phyloP scores from a whole-genome alignment of 2,797 vertebrate genomes.

The Pyrrhura leucotis region DNA sequence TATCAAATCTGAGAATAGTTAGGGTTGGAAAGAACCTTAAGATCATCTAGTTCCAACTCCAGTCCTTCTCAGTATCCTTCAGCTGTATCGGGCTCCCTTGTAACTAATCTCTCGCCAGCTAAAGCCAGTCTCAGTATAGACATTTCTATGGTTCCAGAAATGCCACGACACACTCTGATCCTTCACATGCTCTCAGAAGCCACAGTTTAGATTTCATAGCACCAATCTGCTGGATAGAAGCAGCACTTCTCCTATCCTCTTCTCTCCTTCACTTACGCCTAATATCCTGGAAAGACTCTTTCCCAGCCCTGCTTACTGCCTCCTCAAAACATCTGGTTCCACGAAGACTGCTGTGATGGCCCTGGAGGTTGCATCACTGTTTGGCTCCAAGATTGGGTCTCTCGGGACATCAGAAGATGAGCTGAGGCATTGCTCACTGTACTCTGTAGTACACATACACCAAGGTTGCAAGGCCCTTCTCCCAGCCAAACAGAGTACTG shows the following conservation, averaged over 20 bases:
- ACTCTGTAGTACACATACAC: background rate
- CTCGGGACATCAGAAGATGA: background rate
- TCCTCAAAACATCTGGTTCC: background rate
- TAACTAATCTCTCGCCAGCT: background rate
- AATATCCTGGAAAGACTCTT: background rate
- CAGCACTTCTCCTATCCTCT: background rate
- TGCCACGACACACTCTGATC: background rate
- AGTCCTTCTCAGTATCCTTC: background rate
- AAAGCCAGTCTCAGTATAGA: background rate
- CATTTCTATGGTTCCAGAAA: background rate
- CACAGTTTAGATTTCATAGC: background rate
- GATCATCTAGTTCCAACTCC: background rate
- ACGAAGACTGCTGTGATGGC: background rate
- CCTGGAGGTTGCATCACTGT: background rate
- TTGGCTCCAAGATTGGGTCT: background rate
- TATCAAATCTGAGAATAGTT: background rate
- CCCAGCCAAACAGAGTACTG: background rate
- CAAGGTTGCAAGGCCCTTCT: background rate
- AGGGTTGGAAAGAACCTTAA: background rate
- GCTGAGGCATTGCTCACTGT: background rate
- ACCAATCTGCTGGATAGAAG: background rate
- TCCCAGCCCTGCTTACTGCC: background rate
- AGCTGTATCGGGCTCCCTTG: background rate
- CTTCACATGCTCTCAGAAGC: background rate
- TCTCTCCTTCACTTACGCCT: background rate